Evolutionary conservation across 92 coral and sea anemone genomes (phyloP), one percentile per base, ranked within the genome.

Genomic region (Siderastrea siderea): DNA sequence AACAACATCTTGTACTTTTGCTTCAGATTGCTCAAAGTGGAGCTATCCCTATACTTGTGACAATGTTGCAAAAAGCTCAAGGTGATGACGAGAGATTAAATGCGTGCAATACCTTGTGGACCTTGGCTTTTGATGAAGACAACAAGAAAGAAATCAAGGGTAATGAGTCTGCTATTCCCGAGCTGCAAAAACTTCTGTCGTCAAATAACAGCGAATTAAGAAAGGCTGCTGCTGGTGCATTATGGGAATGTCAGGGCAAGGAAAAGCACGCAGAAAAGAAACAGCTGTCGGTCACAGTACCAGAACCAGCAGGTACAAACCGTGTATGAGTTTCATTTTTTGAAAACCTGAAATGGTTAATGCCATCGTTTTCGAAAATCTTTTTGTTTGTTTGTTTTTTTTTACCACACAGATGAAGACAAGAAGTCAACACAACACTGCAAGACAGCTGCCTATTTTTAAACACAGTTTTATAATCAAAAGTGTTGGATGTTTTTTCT

Each of bases 181-280:
- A 76, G 43, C 86, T 95, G 71, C n/a, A 78, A 51, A 88, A 93
- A 46, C 98, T 95, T 7, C 60, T 59, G 38, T 58, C 74, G 15
- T 78, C 87, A 47, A 68, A 79, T 45, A 76, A 84, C 66, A 75
- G 58, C 52, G 90, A 82, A 44, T 81, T 88, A 14, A 84, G 81
- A 83, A 82, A 58, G 51, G 96, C 93, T 5, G 96, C 98, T 2
- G 87, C 90, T 44, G 98, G 98, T 52, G 93, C 91, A 69, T 69
- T 95, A 81, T 95, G 98, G 98, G 98, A 95, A 90, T 74, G 93
- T 15, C 93, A 83, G 55, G 95, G 95, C 44, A 94, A 90, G 75
- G 67, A 77, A 45, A 75, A 67, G 55, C 84, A 93, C 64, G 69
- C 94, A 6, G 95, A 64, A 19, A 70, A 47, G 45, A 64, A 47